Conservation (phyloP, 2,113 vertebrate species). For the Cisticola juncidis region DNA sequence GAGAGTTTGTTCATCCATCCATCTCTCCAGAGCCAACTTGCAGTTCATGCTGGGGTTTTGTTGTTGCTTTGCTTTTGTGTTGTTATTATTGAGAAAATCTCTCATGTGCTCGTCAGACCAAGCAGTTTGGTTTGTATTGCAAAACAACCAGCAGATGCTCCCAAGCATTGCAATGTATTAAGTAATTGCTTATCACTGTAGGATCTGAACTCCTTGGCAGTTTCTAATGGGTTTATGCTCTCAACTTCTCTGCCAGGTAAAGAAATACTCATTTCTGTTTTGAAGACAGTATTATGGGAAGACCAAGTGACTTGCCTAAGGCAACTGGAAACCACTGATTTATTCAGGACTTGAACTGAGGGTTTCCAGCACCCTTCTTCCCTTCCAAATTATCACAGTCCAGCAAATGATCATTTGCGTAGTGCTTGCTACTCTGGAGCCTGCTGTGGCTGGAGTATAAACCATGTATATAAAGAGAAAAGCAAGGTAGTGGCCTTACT, state of each 20-base stretch:
- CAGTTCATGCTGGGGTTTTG: neutral
- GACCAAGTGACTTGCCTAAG: neutral
- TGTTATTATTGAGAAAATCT: neutral
- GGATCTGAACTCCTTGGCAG: neutral
- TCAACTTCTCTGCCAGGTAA: neutral
- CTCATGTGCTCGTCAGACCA: neutral
- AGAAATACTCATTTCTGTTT: slow-evolving; percentile 5
- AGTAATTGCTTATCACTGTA: neutral
- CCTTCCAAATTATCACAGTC: neutral
- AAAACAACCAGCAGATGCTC: neutral
- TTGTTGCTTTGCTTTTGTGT: neutral
- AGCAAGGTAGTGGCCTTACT: neutral
- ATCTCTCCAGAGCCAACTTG: neutral
- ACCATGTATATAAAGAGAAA: neutral
- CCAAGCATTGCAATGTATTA: neutral
- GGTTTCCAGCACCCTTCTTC: neutral
- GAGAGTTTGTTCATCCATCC: neutral
- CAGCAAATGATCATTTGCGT: neutral
- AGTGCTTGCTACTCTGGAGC: neutral
- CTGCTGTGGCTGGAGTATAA: neutral
- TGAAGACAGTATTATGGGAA: neutral
- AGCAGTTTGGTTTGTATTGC: neutral
- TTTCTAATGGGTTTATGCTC: neutral
- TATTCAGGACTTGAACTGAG: neutral
- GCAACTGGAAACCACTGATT: neutral